Conservation (phyloP, 1,140 invertebrate genomes). For the Drosophila pseudoobscura region DNA sequence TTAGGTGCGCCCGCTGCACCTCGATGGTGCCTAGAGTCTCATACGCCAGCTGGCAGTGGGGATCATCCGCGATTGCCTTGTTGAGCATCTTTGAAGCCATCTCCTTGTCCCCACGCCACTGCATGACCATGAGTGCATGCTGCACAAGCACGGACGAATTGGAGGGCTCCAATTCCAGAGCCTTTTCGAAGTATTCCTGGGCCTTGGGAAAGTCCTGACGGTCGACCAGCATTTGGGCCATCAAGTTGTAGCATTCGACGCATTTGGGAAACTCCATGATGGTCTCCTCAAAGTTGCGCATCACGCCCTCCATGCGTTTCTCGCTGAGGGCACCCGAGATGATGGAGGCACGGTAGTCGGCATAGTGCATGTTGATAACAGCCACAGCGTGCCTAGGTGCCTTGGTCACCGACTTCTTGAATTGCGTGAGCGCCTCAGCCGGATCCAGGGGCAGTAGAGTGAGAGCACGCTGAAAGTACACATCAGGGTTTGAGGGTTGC, state of each 20-base stretch:
- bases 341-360: constrained; percentile 89
- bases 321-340: constrained; percentile 83
- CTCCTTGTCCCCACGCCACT: constrained; percentile 91
- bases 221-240: constrained; percentile 92
- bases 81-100: constrained; percentile 90
- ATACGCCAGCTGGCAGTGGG: constrained; percentile 97
- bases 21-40: constrained; percentile 97
- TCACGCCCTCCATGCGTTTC: constrained; percentile 85
- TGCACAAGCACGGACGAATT: constrained; percentile 95
- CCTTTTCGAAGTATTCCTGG: constrained; percentile 91
- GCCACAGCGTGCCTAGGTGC: constrained; percentile 93
- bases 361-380: constrained; percentile 93
- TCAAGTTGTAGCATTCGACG: constrained; percentile 92
- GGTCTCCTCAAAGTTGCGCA: constrained; percentile 89
- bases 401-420: constrained; percentile 91
- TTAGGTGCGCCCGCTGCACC: constrained; percentile 91
- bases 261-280: constrained; percentile 92
- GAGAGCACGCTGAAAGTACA: constrained; percentile 91
- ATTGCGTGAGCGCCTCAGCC: constrained; percentile 91
- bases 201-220: constrained; percentile 92
- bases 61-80: constrained; percentile 93
- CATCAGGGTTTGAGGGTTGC: constrained; percentile 91
- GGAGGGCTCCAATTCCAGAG: constrained; percentile 90
- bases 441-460: constrained; percentile 92
- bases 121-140: constrained; percentile 91